Base-by-base conservation (phyloP, 2,888 invertebrate species). In the Nowickia ferox region DNA sequence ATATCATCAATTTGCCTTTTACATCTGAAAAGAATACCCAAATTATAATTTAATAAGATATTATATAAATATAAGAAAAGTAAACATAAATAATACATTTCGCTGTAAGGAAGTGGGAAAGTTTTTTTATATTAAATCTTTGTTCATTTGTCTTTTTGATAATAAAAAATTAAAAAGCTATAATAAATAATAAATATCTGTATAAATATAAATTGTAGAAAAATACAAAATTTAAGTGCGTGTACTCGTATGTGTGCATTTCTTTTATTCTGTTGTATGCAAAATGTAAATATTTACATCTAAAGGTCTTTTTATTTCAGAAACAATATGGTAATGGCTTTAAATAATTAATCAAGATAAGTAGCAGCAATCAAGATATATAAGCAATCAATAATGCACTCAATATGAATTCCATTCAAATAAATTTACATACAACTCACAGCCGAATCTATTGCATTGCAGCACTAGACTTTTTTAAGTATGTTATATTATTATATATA, bases 51-150 rank as follows among this genome's bases (percentile, higher is more conserved):
- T 86, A 72, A 69, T 55, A 72, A 79, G 57, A 48, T 77, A 66
- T 66, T 66, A 15, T 38, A 44, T 65, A 44, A 65, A 44, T 65
- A 15, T 65, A 57, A 68, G 40, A 71, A 66, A 55, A 22, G 40
- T 44, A 61, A 57, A 42, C 48, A 71, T 44, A 72, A 80, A 72
- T 40, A 40, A 38, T 65, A 84, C 44, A 79, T 66, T 80, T 83
- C 44, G 75, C 76, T 83, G 9, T 86, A 80, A 86, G 86, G 86
- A 83, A 83, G 76, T 83, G 86, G 86, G 86, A 72, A 68, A 46
- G 15, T 69, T 83, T 74, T 78, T 76, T 79, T 69, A 82, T 69
- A 82, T 68, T 61, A 78, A 77, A 77, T 68, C 65, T 55, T 79
- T 79, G 63, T 83, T 86, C 66, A 79, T 63, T 68, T 68, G 53